These are phyloP conservation scores for Galendromus occidentalis DNA, from an alignment of 1,140 invertebrate genomes.

Conservation along the genomic window DNA sequence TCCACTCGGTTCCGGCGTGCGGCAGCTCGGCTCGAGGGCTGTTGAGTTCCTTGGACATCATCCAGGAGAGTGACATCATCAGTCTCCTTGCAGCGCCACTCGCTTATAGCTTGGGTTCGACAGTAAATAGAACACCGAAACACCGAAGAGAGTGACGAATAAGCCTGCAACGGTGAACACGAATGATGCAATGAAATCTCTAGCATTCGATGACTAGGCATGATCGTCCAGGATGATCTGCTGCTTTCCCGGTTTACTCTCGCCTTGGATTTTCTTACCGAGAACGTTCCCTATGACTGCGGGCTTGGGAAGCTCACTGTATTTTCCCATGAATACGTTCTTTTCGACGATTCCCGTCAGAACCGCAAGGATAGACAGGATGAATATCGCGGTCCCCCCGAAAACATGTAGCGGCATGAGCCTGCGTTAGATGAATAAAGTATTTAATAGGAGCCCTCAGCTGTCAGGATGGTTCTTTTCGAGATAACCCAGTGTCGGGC, in stretches of 20 bases:
- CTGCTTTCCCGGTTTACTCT: too few species aligned
- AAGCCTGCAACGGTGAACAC: background rate
- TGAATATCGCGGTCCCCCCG: slow-evolving; percentile 51
- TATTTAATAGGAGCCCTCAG: background rate
- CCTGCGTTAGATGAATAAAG: slow-evolving; percentile 28
- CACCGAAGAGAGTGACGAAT: background rate
- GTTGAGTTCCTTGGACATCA: too few species aligned
- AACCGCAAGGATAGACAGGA: slow-evolving; percentile 43
- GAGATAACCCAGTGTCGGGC: background rate
- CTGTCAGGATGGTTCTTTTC: too few species aligned
- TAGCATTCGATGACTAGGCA: too few species aligned
- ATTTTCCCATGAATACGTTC: slow-evolving; percentile 36
- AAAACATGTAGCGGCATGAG: slow-evolving; percentile 63
- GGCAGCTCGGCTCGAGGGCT: too few species aligned
- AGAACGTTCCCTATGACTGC: background rate
- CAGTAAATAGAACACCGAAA: background rate
- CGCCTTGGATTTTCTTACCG: too few species aligned
- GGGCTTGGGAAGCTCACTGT: background rate
- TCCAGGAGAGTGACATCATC: too few species aligned
- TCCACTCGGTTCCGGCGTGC: too few species aligned
- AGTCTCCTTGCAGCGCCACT: background rate
- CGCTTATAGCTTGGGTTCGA: background rate
- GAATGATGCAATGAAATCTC: too few species aligned
- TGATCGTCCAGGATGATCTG: too few species aligned
- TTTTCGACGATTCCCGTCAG: slow-evolving; percentile 63